phyloP scores from a whole-genome alignment of 64 coral and sea anemone genomes.

The Actinia equina region DNA sequence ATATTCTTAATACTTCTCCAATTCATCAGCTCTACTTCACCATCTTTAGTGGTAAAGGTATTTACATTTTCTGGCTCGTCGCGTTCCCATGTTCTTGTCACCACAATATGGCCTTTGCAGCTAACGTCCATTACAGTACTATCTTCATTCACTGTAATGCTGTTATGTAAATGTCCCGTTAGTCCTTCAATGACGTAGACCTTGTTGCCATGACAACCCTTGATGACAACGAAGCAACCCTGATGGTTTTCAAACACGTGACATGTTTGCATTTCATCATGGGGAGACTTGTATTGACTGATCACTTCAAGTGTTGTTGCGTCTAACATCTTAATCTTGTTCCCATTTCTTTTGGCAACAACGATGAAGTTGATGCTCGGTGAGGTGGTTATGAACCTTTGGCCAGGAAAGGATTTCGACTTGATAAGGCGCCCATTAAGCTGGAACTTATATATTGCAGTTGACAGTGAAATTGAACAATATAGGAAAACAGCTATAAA shows the following conservation, averaged over 20 bases:
- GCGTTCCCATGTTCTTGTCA: background rate
- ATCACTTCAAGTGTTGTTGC: background rate
- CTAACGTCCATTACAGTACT: background rate
- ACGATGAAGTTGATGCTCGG: background rate
- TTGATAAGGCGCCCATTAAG: background rate
- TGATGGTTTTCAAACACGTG: slow-evolving; percentile 4
- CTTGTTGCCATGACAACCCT: background rate
- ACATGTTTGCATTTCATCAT: background rate
- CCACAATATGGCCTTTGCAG: background rate
- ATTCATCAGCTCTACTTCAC: background rate
- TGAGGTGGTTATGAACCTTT: background rate
- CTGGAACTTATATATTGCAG: background rate
- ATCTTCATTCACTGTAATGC: background rate
- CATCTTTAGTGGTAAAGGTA: too few relatives aligned
- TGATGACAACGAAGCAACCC: background rate
- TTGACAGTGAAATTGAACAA: background rate
- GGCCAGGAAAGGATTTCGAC: background rate
- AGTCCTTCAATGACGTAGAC: slow-evolving; percentile 2
- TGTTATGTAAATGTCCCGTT: background rate
- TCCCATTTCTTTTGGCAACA: background rate
- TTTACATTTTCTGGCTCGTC: too few relatives aligned
- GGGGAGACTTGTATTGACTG: background rate
- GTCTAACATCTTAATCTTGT: background rate
- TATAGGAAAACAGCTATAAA: background rate
- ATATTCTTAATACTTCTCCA: too few relatives aligned